Evolutionary conservation across 2,113 vertebrate species (phyloP), one percentile per base, ranked within the genome.

Genomic region (Bothrops jararaca): DNA sequence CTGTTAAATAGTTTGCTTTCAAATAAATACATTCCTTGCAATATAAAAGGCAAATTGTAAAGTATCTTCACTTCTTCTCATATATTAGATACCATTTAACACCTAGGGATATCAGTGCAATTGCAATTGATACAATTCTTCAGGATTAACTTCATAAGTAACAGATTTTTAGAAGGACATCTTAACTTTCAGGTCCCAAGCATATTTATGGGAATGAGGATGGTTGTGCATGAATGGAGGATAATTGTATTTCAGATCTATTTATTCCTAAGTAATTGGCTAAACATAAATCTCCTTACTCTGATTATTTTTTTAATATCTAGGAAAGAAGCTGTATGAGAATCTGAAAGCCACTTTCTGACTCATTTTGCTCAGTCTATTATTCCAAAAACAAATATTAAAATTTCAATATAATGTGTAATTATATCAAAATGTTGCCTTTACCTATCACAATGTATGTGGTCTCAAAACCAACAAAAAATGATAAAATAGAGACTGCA

Each of bases 401-500:
- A 39, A 0, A 0, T 12, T 3, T 39, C 50, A 15, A 53, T 85
- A 1, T 50, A 69, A 54, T 50, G 58, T 56, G 85, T 53, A 94
- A 86, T 3, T 92, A 20, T 8, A 87, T 39, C 89, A 58, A 90
- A 92, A 91, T n/a, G 92, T 8, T 24, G 52, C 10, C 52, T 85
- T 64, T 64, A 53, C 12, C 48, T 20, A 11, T 92, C 74, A 88
- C 87, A 29, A 52, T n/a, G 13, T 53, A 53, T 18, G 50, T 88
- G 48, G 26, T 52, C 13, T 11, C 13, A n/a, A 86, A 93, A 58
- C 1, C 5, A 26, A 0, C 29, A 85, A 11, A 54, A 92, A 48
- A 80, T 88, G 88, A 26, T 52, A 91, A 85, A 50, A 88, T 53
- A 93, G 88, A 4, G 22, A 12, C 92, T 92, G 56, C 80, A 91